Conservation (phyloP, 1,140 invertebrate genomes). For the Trichomalopsis sarcophagae region DNA sequence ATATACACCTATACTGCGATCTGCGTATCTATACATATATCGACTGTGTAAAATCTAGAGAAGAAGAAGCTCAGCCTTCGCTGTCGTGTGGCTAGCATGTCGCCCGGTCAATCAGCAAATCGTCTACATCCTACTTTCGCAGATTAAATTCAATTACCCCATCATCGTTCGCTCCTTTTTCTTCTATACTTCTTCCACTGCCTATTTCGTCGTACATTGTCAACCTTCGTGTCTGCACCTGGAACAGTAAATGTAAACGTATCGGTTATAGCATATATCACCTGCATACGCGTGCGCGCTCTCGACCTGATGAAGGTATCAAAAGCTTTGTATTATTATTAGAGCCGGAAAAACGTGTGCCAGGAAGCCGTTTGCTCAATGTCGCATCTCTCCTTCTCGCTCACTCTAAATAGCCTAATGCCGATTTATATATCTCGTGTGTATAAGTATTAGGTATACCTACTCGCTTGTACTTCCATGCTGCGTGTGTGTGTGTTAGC, state of each 20-base stretch:
- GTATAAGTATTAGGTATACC: no score
- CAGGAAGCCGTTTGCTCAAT: constrained; percentile 27
- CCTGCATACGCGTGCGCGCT: background rate
- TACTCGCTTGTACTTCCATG: no score
- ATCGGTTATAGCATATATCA: background rate
- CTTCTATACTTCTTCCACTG: background rate
- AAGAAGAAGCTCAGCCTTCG: background rate
- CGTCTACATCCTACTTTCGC: constrained; percentile 60
- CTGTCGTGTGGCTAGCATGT: no score
- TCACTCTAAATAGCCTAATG: background rate
- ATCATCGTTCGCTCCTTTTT: background rate
- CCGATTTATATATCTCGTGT: background rate
- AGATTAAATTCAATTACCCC: constrained; percentile 31
- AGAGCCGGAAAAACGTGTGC: constrained; percentile 20
- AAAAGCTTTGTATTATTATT: constrained; percentile 21
- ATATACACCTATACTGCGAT: no score
- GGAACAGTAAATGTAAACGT: background rate
- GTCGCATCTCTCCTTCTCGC: background rate
- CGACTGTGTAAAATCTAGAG: background rate
- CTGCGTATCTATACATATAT: background rate
- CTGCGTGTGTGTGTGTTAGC: no score
- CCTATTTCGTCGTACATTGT: background rate
- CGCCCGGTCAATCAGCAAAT: constrained; percentile 58
- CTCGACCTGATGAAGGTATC: background rate
- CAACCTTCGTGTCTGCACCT: background rate